Evolutionary conservation across 1,140 invertebrate species (phyloP), one percentile per base, ranked within the genome.

Genomic region (Drosophila busckii): DNA sequence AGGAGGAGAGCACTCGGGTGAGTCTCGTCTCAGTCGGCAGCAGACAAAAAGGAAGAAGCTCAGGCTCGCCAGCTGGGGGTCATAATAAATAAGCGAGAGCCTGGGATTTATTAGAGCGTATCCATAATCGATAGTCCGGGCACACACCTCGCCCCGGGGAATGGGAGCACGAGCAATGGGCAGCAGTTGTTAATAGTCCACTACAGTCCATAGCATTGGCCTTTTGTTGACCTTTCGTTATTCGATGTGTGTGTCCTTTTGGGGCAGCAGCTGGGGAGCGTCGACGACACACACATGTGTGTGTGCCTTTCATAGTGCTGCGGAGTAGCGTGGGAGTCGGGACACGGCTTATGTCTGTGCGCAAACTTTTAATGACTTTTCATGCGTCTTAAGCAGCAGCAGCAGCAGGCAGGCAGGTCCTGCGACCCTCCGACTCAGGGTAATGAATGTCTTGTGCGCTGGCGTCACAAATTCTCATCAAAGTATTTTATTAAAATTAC

Each of bases 1-100:
- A 96, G 85, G 95, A 97, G 88, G 95, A 97, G 82, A 96, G 95
- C 23, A 96, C 94, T 19, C 92, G 94, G 90, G 96, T 97, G 89
- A 89, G 84, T 78, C 31, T 0, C 2, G 42, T 49, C 17, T 10
- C 59, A 29, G 15, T 7, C 2, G 12, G 13, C 12, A 44, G 12
- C 7, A 15, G 7, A 3, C 2, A 1, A 7, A 37, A 4, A 10
- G 7, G 17, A n/a, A n/a, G 7, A 12, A 15, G 3, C 5, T 6
- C 9, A 9, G 61, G 38, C 52, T 32, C n/a, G 52, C 22, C 50
- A 49, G 34, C 35, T 48, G 38, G 48, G 23, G 15, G 23, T 20
- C 28, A 60, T 56, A 71, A 80, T 80, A 80, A 80, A 80, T 80
- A 80, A 80, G 60, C 60, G 38, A 34, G 25, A 52, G n/a, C 48